Conservation (phyloP, 2,797 vertebrate species). For the Hozukius guyotensis region DNA sequence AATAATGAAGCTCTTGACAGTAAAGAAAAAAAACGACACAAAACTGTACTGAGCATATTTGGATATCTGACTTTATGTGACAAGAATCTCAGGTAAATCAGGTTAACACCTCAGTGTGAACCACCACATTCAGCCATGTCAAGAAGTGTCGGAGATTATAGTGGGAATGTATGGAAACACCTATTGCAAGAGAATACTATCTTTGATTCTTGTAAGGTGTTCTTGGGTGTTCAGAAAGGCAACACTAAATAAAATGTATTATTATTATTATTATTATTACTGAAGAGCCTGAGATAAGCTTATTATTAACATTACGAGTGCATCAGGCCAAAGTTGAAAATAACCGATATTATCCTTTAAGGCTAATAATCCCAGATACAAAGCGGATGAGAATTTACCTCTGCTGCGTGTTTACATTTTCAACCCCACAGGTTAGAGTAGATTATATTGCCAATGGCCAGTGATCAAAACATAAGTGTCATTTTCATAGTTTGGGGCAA, state of each 20-base stretch:
- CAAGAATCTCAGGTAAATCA: not conserved
- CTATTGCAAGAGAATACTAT: not conserved
- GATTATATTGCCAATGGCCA: not conserved
- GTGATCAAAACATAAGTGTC: not conserved
- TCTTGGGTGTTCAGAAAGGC: too few species aligned
- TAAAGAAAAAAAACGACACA: not conserved
- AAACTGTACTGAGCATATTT: not conserved
- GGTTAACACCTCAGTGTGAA: not conserved
- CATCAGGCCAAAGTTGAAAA: not conserved
- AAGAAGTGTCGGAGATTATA: not conserved
- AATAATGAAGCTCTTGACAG: not conserved
- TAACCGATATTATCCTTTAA: not conserved
- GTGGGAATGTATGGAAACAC: not conserved
- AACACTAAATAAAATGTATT: too few species aligned
- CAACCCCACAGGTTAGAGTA: not conserved
- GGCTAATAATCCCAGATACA: not conserved
- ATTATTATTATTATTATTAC: too few species aligned
- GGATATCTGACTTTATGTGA: not conserved
- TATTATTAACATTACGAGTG: not conserved
- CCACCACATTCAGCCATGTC: not conserved
- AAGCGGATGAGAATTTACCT: slow-evolving; percentile 17
- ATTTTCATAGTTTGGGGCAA: not conserved
- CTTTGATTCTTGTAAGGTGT: too few species aligned
- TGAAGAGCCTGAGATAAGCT: not conserved
- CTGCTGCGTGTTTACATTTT: not conserved